Base-by-base conservation (phyloP, 37 sponge, comb jelly and placozoan species). In the Chondrilla cf. caribensis region DNA sequence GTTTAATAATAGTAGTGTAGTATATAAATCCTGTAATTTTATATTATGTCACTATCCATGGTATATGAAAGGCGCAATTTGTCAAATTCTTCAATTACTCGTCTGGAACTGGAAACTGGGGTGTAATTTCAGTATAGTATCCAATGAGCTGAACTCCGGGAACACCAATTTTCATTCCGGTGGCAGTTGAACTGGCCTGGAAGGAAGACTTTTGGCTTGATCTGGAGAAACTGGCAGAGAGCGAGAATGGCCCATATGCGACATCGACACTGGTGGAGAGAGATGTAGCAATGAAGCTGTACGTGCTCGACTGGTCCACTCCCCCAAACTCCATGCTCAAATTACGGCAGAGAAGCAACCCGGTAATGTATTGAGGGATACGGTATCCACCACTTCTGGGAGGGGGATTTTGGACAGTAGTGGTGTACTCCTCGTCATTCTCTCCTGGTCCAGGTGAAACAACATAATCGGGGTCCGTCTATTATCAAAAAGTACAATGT, bases 281-380 rank as follows among this genome's bases (percentile, higher is more conserved):
- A 2, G 76, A 73, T 42, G 41, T 22, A 19, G 76, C 76, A 9
- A 73, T 25, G 1, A 73, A 40, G 2, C n/a, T 43, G 38, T 37
- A 24, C 1, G 44, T 73, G 11, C 42, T 39, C 2, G n/a, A 24
- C n/a, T 18, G 44, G 40, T 73, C 42, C 3, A 42, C 24, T n/a
- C 76, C 44, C 18, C 38, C 21, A 43, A 73, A 38, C 14, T 73
- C 76, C 40, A 73, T 15, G 76, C 41, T 39, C 41, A 73, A 15
- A 38, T 73, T 73, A 2, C 76, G 41, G 6, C 25, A 3, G n/a
- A 73, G 44, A 24, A 73, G 44, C 11, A 73, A 38, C 1, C 76
- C 76, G 21, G 76, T 73, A 4, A 73, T 73, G 44, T 73, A 73
- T 25, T 73, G 76, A 2, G 76, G 76, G 18, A 73, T 43, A 39